Percentiles rank a stretch among this genome's conserved stretches.
phyloP scores from a whole-genome alignment of 2,797 vertebrate species.

The Acanthurus tractus region DNA sequence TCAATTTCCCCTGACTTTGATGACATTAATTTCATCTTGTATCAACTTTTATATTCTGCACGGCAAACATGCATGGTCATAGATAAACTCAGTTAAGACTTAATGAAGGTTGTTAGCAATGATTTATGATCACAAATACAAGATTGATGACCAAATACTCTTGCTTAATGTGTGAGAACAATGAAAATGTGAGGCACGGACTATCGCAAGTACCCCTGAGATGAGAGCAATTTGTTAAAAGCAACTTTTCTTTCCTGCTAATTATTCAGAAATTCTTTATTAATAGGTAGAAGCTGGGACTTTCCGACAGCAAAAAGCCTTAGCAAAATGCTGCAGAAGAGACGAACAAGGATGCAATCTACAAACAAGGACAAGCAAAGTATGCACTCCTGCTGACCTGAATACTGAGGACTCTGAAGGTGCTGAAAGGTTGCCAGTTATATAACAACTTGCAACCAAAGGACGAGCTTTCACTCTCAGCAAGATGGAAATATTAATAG shows the following conservation, averaged over 20 bases:
- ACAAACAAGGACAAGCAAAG: conserved; percentile 44
- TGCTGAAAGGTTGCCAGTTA: conserved; percentile 53
- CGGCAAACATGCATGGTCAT: conserved; percentile 49
- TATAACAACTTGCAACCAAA: conserved; percentile 58
- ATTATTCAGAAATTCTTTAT: conserved; percentile 50
- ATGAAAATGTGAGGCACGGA: conserved; percentile 50
- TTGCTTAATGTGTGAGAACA: conserved; percentile 54
- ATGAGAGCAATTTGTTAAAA: conserved; percentile 62
- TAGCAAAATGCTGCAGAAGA: conserved; percentile 17
- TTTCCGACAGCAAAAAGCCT: conserved; percentile 22
- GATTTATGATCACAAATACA: conserved; percentile 63
- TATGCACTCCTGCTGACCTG: conserved; percentile 31
- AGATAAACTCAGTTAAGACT: conserved; percentile 51
- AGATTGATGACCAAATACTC: conserved; percentile 41
- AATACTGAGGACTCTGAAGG: conserved; percentile 48
- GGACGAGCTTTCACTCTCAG: conserved; percentile 52
- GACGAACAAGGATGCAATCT: conserved; percentile 35
- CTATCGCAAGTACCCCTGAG: conserved; percentile 52
- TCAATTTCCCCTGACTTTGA: conserved; percentile 64
- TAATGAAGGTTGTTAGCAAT: conserved; percentile 64
- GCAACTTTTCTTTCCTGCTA: conserved; percentile 21
- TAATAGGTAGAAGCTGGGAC: conserved; percentile 1
- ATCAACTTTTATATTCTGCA: conserved; percentile 60
- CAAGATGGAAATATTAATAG: conserved; percentile 60
- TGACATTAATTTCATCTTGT: conserved; percentile 65